Conservation (phyloP, 1,140 invertebrate species). For the Rhyzopertha dominica region DNA sequence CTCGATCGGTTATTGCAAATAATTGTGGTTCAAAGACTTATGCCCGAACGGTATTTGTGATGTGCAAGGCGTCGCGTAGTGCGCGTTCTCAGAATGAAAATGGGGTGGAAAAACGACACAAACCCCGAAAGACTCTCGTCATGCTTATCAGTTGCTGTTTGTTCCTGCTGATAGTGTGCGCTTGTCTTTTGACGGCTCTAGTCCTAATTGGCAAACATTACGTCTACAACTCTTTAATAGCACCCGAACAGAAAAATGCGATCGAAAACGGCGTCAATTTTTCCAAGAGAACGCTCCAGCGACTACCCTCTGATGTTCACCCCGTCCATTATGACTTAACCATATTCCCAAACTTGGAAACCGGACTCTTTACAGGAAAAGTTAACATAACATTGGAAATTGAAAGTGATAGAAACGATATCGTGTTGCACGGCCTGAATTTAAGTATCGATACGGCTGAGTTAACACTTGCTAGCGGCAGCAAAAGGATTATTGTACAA, state of each 20-base stretch:
- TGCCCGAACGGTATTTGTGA: neutral
- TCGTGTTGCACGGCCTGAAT: conserved; percentile 67
- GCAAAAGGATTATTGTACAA: conserved; percentile 24
- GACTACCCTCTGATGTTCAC: conserved; percentile 61
- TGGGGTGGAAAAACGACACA: conserved; percentile 12
- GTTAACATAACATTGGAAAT: conserved; percentile 64
- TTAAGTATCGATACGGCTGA: conserved; percentile 51
- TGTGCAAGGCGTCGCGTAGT: conserved; percentile 44
- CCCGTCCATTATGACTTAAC: conserved; percentile 72
- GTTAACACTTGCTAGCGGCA: conserved; percentile 27
- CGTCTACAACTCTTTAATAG: conserved; percentile 24
- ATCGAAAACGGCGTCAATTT: conserved; percentile 29
- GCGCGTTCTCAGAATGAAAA: conserved; percentile 13
- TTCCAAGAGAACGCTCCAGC: conserved; percentile 30
- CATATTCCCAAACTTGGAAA: conserved; percentile 66
- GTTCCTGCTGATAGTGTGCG: conserved; percentile 47
- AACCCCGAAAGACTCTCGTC: conserved; percentile 23
- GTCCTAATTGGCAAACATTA: conserved; percentile 48
- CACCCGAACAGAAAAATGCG: conserved; percentile 21
- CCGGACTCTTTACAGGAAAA: conserved; percentile 63
- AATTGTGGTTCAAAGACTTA: neutral
- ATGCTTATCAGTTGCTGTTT: conserved; percentile 47
- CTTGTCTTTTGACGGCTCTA: conserved; percentile 46
- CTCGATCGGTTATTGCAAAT: too few species aligned
- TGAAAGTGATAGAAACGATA: conserved; percentile 44